Evolutionary conservation across 2,113 vertebrate species (phyloP), one percentile per base, ranked within the genome.

Genomic region (Pterophyllum scalare): DNA sequence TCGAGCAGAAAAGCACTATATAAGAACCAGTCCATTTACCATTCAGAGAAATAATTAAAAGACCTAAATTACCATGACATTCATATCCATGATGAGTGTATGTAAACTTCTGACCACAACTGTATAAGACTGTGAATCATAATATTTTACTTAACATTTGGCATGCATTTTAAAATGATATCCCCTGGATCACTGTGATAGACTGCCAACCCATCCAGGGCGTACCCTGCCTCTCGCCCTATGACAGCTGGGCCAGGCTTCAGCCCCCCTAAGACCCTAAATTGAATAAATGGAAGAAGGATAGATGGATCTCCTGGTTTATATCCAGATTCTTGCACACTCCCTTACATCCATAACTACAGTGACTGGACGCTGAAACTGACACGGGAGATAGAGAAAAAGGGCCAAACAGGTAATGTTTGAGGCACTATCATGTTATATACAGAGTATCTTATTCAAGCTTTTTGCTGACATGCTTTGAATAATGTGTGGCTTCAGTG

Each of bases 401-500:
- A 28, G 13, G 28, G 11, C 46, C 0, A 31, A 52, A 31, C 15
- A 52, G 77, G 59, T 31, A 3, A 10, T 49, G 28, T 13, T 78
- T 8, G 57, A 7, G 24, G 15, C 20, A 31, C 61, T 2, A 60
- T 82, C 72, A 0, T 3, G 15, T 70, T 84, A 28, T 54, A 20
- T 6, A 3, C 26, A 33, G 15, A 20, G 46, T 57, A 14, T 84
- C 58, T 72, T 74, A 60, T 80, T 80, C 26, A 79, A 67, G 77
- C 31, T 67, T 76, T 54, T 58, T 65, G 70, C 83, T 76, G 78
- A 80, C 28, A n/a, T 28, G 57, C 86, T 65, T 81, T 5, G 24
- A 20, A 46, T 52, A 26, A 31, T 31, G 31, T 14, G 19, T 58
- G 9, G 90, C 90, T 77, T 91, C 86, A 61, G 60, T 83, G 84